Percentiles rank a stretch among this genome's conserved stretches.
Evolutionary conservation across 2,888 invertebrate genomes (phyloP).

Genomic region (Thera obeliscata): DNA sequence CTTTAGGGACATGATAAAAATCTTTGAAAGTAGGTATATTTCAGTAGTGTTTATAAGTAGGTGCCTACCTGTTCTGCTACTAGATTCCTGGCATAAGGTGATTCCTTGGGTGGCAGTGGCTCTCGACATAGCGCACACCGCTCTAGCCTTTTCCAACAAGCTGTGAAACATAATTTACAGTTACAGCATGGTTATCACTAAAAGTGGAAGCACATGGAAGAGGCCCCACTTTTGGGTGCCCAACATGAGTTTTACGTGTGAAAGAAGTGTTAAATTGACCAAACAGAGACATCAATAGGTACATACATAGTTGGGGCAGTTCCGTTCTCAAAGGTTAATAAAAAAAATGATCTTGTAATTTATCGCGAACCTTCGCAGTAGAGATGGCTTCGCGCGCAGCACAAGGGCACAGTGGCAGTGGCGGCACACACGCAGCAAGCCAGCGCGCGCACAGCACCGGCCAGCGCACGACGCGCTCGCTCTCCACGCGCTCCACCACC

Average conservation of each 20-base stretch:
- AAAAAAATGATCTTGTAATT: not conserved
- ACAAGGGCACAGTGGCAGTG: conserved; percentile 65
- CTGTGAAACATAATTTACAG: conserved; percentile 46
- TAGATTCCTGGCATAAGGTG: conserved; percentile 71
- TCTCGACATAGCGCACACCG: conserved; percentile 75
- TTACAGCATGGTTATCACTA: too few species aligned
- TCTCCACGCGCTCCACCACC: conserved; percentile 74
- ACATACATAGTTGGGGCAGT: too few species aligned
- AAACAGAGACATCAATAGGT: too few species aligned
- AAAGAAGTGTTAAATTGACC: too few species aligned
- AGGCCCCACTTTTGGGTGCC: too few species aligned
- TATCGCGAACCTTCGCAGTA: conserved; percentile 67
- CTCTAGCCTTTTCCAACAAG: conserved; percentile 71
- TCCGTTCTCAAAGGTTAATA: too few species aligned
- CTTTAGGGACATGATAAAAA: too few species aligned
- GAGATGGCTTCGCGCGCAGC: conserved; percentile 68
- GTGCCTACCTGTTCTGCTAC: conserved; percentile 70
- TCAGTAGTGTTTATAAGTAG: too few species aligned
- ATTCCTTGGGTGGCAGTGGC: conserved; percentile 65
- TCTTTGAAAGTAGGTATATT: too few species aligned
- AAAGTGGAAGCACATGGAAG: too few species aligned
- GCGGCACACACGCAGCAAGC: conserved; percentile 72
- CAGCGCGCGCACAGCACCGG: conserved; percentile 65
- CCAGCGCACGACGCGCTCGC: conserved; percentile 67
- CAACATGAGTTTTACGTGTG: too few species aligned